These are phyloP conservation scores for Ceratina japonica DNA, from an alignment of 1,140 invertebrate genomes.

Conservation along the genomic window DNA sequence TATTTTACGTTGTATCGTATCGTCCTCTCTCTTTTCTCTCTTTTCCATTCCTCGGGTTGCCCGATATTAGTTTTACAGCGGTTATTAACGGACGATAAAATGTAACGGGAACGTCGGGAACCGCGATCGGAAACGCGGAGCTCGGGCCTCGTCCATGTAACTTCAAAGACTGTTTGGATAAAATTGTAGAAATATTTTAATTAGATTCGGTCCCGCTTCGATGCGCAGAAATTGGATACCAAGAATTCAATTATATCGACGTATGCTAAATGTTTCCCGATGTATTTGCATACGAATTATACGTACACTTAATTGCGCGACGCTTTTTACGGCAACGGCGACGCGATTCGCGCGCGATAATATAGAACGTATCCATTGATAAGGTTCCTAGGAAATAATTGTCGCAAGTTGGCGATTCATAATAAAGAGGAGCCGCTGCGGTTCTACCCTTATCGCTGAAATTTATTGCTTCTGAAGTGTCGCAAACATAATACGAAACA, in stretches of 20 bases:
- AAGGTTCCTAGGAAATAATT: background rate
- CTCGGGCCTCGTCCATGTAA: no score
- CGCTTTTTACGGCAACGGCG: background rate
- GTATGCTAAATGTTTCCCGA: no score
- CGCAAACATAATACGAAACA: conserved; percentile 19
- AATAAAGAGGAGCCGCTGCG: background rate
- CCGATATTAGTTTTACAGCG: conserved; percentile 11
- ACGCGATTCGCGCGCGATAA: background rate
- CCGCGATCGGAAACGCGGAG: background rate
- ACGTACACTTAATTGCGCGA: no score
- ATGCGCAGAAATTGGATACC: no score
- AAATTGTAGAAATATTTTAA: no score
- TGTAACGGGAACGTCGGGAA: background rate
- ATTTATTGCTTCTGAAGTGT: conserved; percentile 25
- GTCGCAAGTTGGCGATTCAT: conserved; percentile 11
- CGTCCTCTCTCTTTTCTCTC: no score
- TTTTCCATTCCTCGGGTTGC: background rate
- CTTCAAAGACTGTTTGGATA: no score
- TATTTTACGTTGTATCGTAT: background rate
- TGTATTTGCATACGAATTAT: no score
- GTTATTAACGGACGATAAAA: conserved; percentile 11
- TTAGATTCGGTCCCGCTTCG: no score
- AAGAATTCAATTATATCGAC: no score
- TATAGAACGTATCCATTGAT: background rate
- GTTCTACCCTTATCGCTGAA: background rate